A percentile compares a stretch with the other conserved stretches of the same genome.
These are phyloP conservation scores for Chrysocyon brachyurus DNA, from an alignment of 2,797 vertebrate genomes.

Conservation along the genomic window DNA sequence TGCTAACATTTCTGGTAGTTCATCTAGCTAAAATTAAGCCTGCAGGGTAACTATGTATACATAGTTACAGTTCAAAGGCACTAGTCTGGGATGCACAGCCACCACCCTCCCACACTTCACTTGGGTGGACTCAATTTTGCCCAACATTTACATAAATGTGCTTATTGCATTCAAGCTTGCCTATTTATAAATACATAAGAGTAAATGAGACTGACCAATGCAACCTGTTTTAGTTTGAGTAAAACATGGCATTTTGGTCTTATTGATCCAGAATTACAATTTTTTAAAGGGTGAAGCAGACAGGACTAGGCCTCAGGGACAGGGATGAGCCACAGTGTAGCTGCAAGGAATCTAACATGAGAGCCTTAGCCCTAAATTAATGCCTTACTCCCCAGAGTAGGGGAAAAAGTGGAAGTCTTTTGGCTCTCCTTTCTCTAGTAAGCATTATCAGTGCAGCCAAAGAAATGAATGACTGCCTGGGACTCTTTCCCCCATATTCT, in stretches of 20 bases:
- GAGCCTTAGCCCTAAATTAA: not conserved
- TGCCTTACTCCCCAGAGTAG: not conserved
- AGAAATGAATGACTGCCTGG: conserved; percentile 32
- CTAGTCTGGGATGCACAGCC: not conserved
- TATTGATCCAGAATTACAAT: not conserved
- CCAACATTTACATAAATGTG: conserved; percentile 62
- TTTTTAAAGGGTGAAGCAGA: conserved; percentile 49
- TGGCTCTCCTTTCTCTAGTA: not conserved
- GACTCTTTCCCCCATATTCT: conserved; percentile 40
- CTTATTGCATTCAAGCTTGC: conserved; percentile 43
- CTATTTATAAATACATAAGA: conserved; percentile 52
- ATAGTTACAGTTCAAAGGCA: conserved; percentile 57
- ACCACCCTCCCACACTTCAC: conserved; percentile 49
- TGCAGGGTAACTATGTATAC: not conserved
- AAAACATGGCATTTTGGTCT: conserved; percentile 19
- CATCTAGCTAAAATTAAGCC: conserved; percentile 74
- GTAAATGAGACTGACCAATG: conserved; percentile 21
- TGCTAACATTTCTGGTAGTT: conserved; percentile 70
- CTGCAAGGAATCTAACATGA: not conserved
- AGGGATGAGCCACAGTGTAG: not conserved
- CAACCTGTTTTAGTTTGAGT: conserved; percentile 48
- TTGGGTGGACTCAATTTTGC: conserved; percentile 38
- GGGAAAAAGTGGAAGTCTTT: conserved; percentile 26
- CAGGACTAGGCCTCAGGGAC: not conserved
- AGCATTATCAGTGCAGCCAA: not conserved